A percentile compares a stretch with the other conserved stretches of the same genome.
phyloP scores from a whole-genome alignment of 64 coral and sea anemone genomes.

The Trachythela sp. region DNA sequence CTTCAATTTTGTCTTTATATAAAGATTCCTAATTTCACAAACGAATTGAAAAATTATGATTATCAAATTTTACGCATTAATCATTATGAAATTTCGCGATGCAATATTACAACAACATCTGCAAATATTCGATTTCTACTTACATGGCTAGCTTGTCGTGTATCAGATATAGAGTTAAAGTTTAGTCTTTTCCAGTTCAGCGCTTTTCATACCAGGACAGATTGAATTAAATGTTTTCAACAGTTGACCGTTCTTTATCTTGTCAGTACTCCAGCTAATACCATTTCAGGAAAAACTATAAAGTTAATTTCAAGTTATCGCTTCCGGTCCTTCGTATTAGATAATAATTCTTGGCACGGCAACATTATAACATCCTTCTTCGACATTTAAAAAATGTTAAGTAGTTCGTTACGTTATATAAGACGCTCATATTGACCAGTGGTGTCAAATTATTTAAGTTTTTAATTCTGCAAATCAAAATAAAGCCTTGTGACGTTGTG shows the following conservation, averaged over 20 bases:
- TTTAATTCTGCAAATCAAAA: neutral
- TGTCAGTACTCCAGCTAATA: neutral
- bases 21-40: no score
- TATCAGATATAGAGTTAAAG: no score
- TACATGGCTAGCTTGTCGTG: no score
- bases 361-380: neutral
- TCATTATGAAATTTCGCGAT: no score
- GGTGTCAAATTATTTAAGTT: neutral
- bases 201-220: neutral
- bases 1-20: no score
- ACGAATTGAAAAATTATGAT: no score
- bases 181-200: neutral
- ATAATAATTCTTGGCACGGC: neutral
- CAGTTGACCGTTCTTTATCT: neutral
- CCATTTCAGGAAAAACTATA: slow-evolving; percentile 4
- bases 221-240: neutral
- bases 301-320: neutral
- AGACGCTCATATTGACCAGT: neutral
- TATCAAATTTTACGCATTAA: no score
- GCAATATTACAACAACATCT: no score
- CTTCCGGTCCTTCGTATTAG: neutral
- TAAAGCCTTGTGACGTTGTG: neutral
- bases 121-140: no score
- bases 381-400: neutral
- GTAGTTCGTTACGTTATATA: neutral